Evolutionary conservation across 2,797 vertebrate genomes (phyloP).

Genomic region (Channallabes apus): DNA sequence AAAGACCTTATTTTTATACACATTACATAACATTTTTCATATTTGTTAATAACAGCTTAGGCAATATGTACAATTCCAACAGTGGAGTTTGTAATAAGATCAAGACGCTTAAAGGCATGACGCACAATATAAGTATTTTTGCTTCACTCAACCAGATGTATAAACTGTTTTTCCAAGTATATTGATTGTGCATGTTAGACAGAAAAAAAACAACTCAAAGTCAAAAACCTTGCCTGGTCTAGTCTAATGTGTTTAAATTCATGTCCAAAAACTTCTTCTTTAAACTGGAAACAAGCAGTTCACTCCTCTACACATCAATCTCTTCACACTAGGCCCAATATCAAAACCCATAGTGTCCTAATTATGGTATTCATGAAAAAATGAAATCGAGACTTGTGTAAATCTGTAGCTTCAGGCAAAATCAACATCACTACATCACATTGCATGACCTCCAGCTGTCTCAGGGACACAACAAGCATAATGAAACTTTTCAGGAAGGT

Average conservation of each 20-base stretch:
- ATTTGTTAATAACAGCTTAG: constrained; percentile 1
- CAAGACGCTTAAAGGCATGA: constrained; percentile 46
- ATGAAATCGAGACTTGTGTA: constrained; percentile 71
- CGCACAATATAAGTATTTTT: constrained; percentile 32
- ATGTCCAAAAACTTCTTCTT: constrained; percentile 44
- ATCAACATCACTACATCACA: constrained; percentile 78
- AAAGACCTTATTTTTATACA: not conserved
- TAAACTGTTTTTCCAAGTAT: constrained; percentile 25
- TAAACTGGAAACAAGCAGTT: constrained; percentile 26
- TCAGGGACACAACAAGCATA: constrained; percentile 75
- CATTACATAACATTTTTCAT: not conserved
- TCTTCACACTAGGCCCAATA: constrained; percentile 52
- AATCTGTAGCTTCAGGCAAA: constrained; percentile 79
- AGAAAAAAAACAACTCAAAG: constrained; percentile 17
- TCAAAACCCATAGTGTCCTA: constrained; percentile 69
- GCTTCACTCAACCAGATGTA: constrained; percentile 25
- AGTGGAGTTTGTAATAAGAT: constrained; percentile 40
- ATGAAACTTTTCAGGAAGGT: constrained; percentile 77
- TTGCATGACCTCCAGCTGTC: constrained; percentile 80
- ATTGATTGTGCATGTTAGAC: constrained; percentile 20
- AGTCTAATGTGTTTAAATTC: constrained; percentile 28
- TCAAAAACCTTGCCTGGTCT: constrained; percentile 12
- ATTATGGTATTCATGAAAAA: constrained; percentile 76
- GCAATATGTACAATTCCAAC: constrained; percentile 12
- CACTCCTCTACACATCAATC: constrained; percentile 16